Evolutionary conservation across 2,113 vertebrate genomes (phyloP).

Genomic region (Cheilinus undulatus): DNA sequence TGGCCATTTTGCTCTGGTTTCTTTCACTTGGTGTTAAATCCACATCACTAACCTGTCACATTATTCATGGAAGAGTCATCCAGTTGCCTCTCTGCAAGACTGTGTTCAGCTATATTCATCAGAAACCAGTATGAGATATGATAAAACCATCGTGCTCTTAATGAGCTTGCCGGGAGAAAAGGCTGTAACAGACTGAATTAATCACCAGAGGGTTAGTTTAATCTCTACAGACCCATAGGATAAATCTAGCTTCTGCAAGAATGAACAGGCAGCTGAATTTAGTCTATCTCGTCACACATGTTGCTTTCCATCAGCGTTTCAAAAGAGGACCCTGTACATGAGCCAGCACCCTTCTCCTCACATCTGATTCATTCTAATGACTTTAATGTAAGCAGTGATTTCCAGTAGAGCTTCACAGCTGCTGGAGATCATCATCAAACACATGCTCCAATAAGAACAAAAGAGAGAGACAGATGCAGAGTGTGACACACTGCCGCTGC

Average conservation of each 20-base stretch:
- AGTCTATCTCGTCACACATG: constrained; percentile 1
- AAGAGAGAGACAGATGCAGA: constrained; percentile 32
- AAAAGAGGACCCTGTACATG: neutral
- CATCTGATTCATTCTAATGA: constrained; percentile 24
- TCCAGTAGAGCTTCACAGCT: constrained; percentile 28
- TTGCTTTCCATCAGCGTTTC: neutral
- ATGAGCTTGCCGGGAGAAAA: constrained; percentile 8
- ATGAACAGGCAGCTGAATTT: neutral
- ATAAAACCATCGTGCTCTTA: constrained; percentile 7
- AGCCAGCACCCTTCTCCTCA: neutral
- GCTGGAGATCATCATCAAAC: constrained; percentile 31
- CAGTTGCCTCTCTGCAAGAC: constrained; percentile 29
- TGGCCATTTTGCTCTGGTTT: constrained; percentile 62
- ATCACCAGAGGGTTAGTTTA: constrained; percentile 6
- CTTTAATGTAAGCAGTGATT: constrained; percentile 6
- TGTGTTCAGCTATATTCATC: constrained; percentile 1
- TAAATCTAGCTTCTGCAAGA: constrained; percentile 6
- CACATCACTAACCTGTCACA: constrained; percentile 42
- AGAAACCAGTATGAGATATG: constrained; percentile 16
- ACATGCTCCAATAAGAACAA: neutral
- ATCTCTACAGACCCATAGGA: neutral
- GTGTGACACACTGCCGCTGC: constrained; percentile 15
- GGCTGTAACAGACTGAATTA: constrained; percentile 11
- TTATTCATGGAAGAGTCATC: constrained; percentile 50
- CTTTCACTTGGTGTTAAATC: constrained; percentile 53